These are phyloP conservation scores for Rhea pennata DNA, from an alignment of 2,113 vertebrate species.

Conservation along the genomic window DNA sequence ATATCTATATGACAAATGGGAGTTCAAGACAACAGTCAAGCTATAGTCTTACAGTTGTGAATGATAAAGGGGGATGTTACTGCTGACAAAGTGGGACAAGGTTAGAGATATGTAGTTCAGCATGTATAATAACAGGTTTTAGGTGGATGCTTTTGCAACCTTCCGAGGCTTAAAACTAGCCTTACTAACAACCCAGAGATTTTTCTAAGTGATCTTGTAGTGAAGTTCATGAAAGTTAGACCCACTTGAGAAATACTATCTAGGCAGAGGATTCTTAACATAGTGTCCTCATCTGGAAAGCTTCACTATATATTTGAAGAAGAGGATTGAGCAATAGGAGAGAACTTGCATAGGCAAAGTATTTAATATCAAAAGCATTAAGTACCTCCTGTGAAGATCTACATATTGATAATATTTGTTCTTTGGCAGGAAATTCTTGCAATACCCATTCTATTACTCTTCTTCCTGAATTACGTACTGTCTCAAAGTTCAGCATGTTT, in stretches of 20 bases:
- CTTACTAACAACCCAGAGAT: neutral
- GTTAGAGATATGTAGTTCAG: neutral
- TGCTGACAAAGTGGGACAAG: neutral
- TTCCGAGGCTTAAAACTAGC: neutral
- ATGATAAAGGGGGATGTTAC: neutral
- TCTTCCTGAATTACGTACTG: conserved; percentile 52
- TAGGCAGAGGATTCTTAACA: conserved; percentile 16
- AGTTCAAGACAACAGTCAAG: neutral
- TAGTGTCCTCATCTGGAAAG: conserved; percentile 29
- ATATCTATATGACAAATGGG: neutral
- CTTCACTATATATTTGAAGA: neutral
- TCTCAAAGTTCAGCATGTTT: conserved; percentile 29
- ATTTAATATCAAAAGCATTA: conserved; percentile 63
- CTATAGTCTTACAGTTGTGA: neutral
- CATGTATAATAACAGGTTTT: neutral
- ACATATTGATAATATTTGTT: conserved; percentile 67
- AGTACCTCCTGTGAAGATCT: conserved; percentile 61
- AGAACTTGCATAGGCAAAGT: conserved; percentile 38
- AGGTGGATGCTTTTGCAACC: neutral
- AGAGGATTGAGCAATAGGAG: conserved; percentile 30
- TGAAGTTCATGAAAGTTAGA: neutral
- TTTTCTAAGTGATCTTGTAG: neutral
- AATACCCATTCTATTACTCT: conserved; percentile 61
- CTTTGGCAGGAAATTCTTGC: conserved; percentile 69
- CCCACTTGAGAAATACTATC: neutral